Evolutionary conservation across 2,113 vertebrate species (phyloP).

Genomic region (Chlorodrepanis virens): DNA sequence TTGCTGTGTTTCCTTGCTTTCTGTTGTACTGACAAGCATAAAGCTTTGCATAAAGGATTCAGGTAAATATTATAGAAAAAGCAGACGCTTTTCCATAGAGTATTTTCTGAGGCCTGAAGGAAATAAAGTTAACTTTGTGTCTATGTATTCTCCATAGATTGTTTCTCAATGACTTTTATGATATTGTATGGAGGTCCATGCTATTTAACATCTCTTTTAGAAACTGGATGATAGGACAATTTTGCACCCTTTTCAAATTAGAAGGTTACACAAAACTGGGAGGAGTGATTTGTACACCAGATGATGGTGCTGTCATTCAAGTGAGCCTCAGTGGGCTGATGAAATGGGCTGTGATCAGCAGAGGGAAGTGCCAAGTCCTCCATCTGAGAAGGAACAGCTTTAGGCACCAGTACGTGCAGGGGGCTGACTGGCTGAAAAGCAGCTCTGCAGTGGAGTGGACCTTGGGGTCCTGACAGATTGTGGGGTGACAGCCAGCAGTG

Average conservation of each 20-base stretch:
- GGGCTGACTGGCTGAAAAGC: not conserved
- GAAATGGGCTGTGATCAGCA: not conserved
- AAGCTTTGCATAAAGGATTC: not conserved
- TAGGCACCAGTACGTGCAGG: too few relatives aligned
- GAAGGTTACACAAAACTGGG: not conserved
- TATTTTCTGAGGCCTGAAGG: not conserved
- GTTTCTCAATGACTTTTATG: not conserved
- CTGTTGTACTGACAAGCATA: not conserved
- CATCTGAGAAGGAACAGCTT: not conserved
- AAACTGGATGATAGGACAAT: not conserved
- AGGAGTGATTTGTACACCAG: not conserved
- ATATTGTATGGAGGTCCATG: not conserved
- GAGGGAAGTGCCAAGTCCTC: not conserved
- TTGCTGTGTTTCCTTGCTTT: not conserved
- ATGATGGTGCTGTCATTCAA: not conserved
- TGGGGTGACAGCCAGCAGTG: not conserved
- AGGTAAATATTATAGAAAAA: slow-evolving; percentile 46
- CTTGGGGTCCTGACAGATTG: not conserved
- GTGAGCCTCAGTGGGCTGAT: not conserved
- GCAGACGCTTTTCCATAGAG: slow-evolving; percentile 22
- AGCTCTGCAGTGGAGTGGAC: not conserved
- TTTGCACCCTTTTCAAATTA: not conserved
- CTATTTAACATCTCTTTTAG: not conserved
- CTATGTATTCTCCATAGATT: not conserved
- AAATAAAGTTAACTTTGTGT: not conserved